These are phyloP conservation scores for Psix sp. DNA, from an alignment of 1,140 invertebrate species.

Conservation along the genomic window DNA sequence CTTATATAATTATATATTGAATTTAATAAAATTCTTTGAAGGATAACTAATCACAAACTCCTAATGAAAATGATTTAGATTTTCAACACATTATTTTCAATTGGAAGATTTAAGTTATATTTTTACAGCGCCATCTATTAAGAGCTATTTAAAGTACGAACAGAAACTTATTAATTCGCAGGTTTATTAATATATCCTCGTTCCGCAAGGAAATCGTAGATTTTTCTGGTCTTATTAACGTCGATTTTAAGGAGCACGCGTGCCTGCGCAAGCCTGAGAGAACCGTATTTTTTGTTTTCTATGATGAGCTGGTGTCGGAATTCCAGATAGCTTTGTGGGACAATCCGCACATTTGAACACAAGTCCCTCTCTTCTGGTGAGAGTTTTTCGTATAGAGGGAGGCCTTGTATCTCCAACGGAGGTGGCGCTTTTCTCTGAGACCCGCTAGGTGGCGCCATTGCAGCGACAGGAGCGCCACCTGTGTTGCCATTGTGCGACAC, in stretches of 20 bases:
- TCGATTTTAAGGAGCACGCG: conserved; percentile 91
- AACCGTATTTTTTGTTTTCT: conserved; percentile 86
- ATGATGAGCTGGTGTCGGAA: conserved; percentile 84
- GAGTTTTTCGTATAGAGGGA: conserved; percentile 89
- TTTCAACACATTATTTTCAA: too few relatives aligned
- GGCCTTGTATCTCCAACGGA: conserved; percentile 85
- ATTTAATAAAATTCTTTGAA: too few relatives aligned
- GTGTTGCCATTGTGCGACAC: conserved; percentile 57
- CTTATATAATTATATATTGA: too few relatives aligned
- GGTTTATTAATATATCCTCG: conserved; percentile 84
- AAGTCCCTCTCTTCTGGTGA: conserved; percentile 84
- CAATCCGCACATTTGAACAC: conserved; percentile 84
- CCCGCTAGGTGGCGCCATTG: conserved; percentile 11
- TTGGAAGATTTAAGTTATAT: too few relatives aligned
- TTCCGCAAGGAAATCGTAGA: conserved; percentile 88
- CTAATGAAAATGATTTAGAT: too few relatives aligned
- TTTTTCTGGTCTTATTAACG: conserved; percentile 94
- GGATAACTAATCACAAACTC: too few relatives aligned
- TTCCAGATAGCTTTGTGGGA: conserved; percentile 87
- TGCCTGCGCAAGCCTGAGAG: conserved; percentile 86
- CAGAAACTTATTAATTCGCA: conserved; percentile 55
- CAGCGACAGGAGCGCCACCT: conserved; percentile 24
- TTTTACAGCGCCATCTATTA: too few relatives aligned
- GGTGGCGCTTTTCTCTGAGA: conserved; percentile 75
- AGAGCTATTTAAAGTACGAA: too few relatives aligned